A percentile compares a stretch with the other conserved stretches of the same genome.
Evolutionary conservation across 2,113 vertebrate species (phyloP).

Genomic region (Tachycineta bicolor): DNA sequence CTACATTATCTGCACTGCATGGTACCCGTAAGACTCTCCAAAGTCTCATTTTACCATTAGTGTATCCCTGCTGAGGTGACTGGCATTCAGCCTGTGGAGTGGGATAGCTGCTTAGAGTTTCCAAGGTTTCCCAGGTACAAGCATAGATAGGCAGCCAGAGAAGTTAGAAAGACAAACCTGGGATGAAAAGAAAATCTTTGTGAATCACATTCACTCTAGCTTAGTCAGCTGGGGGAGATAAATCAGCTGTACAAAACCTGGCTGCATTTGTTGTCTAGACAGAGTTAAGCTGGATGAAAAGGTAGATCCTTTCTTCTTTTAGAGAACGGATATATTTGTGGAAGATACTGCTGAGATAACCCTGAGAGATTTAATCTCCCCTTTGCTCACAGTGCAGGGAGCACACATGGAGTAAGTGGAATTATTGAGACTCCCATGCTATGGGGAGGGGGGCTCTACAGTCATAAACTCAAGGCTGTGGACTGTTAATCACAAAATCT

Average conservation of each 20-base stretch:
- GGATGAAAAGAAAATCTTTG: constrained; percentile 29
- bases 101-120: not conserved
- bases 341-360: not conserved
- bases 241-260: not conserved
- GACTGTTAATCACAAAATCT: not conserved
- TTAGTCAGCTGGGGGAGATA: not conserved
- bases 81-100: not conserved
- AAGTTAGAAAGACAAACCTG: not conserved
- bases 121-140: not conserved
- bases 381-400: not conserved
- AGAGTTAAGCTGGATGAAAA: not conserved
- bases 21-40: not conserved
- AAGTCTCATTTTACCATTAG: constrained; percentile 26
- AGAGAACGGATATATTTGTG: not conserved
- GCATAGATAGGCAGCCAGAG: not conserved
- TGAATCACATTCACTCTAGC: not conserved
- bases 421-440: not conserved
- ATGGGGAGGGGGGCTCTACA: not conserved
- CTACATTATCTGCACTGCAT: not conserved
- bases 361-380: not conserved
- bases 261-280: constrained; percentile 18
- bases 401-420: not conserved
- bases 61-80: constrained; percentile 19
- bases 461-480: not conserved
- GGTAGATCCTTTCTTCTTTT: not conserved